These are phyloP conservation scores for Artemia sinica DNA, from an alignment of 2,888 invertebrate genomes.

Conservation along the genomic window DNA sequence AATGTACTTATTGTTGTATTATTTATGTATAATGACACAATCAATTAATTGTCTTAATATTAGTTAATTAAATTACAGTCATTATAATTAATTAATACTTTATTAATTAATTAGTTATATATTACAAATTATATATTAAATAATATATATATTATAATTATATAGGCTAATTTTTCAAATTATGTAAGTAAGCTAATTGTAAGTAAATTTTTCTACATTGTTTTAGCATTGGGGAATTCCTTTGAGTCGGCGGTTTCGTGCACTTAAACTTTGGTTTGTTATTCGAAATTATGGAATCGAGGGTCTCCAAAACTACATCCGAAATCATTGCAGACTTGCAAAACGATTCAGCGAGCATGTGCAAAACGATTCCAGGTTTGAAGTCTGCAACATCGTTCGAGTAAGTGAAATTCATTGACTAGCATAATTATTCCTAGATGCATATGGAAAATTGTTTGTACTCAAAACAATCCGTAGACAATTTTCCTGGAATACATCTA, in stretches of 20 bases:
- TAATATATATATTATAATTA: no score
- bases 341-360: conserved; percentile 71
- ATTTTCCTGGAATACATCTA: no score
- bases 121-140: background rate
- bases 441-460: no score
- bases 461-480: no score
- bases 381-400: conserved; percentile 79
- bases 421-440: no score
- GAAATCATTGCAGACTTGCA: conserved; percentile 74
- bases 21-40: no score
- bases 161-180: conserved; percentile 5
- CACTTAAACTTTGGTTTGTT: conserved; percentile 94
- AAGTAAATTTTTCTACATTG: conserved; percentile 16
- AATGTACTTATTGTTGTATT: no score
- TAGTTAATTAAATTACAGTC: background rate
- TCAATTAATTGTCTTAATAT: background rate
- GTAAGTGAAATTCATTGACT: conserved; percentile 35
- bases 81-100: background rate
- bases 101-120: conserved; percentile 16
- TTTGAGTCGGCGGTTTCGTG: conserved; percentile 78
- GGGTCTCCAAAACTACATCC: conserved; percentile 78
- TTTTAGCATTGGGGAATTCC: conserved; percentile 89
- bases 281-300: conserved; percentile 80
- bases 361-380: conserved; percentile 62
- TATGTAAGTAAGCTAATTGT: background rate